A percentile compares a stretch with the other conserved stretches of the same genome.
Evolutionary conservation across 1,140 invertebrate species (phyloP).

Genomic region (Lerema accius): DNA sequence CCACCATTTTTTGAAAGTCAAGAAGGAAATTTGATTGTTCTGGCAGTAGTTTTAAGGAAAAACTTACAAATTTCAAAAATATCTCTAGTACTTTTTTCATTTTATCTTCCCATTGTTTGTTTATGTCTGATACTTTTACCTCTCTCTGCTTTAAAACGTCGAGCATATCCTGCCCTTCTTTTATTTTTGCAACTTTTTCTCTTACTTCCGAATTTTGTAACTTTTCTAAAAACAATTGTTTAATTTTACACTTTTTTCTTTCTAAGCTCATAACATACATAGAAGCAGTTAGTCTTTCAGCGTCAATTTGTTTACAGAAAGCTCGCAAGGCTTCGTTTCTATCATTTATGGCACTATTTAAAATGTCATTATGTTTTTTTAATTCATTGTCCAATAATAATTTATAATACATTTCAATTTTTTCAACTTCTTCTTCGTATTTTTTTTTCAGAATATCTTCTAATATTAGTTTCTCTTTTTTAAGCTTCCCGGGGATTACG

Average conservation of each 20-base stretch:
- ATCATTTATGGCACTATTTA: slow-evolving; percentile 52
- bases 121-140: slow-evolving; percentile 50
- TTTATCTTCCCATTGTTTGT: slow-evolving; percentile 68
- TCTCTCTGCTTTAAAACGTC: slow-evolving; percentile 51
- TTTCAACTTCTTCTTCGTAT: slow-evolving; percentile 54
- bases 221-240: slow-evolving; percentile 61
- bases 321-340: slow-evolving; percentile 65
- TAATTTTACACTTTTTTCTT: slow-evolving; percentile 72
- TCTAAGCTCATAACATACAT: slow-evolving; percentile 74
- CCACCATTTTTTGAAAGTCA: slow-evolving; percentile 68
- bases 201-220: slow-evolving; percentile 51
- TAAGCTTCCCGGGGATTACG: slow-evolving; percentile 60
- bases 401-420: slow-evolving; percentile 67
- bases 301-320: slow-evolving; percentile 63
- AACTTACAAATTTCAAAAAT: slow-evolving; percentile 74
- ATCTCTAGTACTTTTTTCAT: slow-evolving; percentile 65
- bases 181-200: slow-evolving; percentile 57
- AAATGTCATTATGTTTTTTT: slow-evolving; percentile 48
- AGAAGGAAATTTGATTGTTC: slow-evolving; percentile 73
- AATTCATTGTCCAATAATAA: slow-evolving; percentile 60
- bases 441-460: slow-evolving; percentile 54
- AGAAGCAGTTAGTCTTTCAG: slow-evolving; percentile 61
- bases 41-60: slow-evolving; percentile 66
- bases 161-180: slow-evolving; percentile 53
- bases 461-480: slow-evolving; percentile 53